Percentiles rank a stretch among this genome's conserved stretches.
phyloP scores from a whole-genome alignment of 2,797 vertebrate genomes.

The Enteromius afrohamiltoni region DNA sequence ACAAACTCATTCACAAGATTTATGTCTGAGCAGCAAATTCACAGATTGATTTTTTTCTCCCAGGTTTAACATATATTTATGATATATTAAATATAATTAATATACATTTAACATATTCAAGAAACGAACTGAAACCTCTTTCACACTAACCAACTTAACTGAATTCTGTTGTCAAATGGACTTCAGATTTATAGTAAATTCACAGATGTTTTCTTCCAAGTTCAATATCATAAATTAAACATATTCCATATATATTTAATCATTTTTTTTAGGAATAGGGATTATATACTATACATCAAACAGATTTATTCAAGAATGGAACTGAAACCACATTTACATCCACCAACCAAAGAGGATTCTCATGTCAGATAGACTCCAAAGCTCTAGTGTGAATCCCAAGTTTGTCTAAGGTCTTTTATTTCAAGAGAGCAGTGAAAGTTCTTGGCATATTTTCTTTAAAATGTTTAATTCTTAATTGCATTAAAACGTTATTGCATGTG shows the following conservation, averaged over 20 bases:
- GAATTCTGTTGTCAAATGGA: background rate
- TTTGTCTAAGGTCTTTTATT: background rate
- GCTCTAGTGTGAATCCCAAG: background rate
- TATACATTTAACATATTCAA: background rate
- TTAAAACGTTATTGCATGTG: background rate
- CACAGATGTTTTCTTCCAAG: background rate
- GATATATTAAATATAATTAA: background rate
- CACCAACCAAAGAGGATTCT: background rate
- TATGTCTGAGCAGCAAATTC: background rate
- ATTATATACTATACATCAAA: too few species aligned
- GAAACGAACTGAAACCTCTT: background rate
- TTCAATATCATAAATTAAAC: background rate
- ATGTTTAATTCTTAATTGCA: background rate
- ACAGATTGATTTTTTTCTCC: background rate
- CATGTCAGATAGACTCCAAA: background rate
- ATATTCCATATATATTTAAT: background rate
- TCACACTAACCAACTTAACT: background rate
- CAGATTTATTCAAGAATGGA: background rate
- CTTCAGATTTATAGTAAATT: background rate
- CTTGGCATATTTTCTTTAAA: background rate
- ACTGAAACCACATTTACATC: background rate
- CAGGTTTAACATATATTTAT: background rate
- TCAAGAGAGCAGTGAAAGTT: background rate
- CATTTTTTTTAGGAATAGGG: background rate
- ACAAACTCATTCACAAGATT: background rate